phyloP scores from a whole-genome alignment of 2,113 vertebrate genomes.

The Poeciliopsis occidentalis region DNA sequence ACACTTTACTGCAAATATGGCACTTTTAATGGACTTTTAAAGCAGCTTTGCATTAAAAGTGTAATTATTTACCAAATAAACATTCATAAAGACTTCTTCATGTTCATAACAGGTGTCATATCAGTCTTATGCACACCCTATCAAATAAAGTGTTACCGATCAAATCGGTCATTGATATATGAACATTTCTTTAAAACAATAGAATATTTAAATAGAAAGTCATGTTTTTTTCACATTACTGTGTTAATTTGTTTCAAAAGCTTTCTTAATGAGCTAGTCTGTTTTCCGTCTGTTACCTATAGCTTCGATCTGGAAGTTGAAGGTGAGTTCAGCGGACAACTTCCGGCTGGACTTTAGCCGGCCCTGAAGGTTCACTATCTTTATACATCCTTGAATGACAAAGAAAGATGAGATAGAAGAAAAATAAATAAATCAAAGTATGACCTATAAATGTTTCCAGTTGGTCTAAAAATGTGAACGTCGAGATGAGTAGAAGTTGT shows the following conservation, averaged over 20 bases:
- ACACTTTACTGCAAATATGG: no score
- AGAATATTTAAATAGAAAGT: background rate
- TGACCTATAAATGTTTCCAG: background rate
- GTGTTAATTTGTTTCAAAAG: background rate
- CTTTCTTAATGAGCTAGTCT: background rate
- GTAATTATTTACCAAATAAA: no score
- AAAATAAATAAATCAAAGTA: background rate
- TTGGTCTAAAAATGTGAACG: background rate
- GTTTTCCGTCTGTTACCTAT: slow-evolving; percentile 83
- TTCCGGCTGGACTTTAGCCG: slow-evolving; percentile 96
- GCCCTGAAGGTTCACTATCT: slow-evolving; percentile 97
- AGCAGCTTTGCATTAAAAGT: no score
- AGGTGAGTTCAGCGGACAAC: slow-evolving; percentile 94
- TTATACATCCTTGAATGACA: slow-evolving; percentile 88
- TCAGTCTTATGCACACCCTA: no score
- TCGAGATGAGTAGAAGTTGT: background rate
- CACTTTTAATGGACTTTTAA: no score
- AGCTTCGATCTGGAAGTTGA: slow-evolving; percentile 97
- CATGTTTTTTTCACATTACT: background rate
- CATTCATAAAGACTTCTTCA: no score
- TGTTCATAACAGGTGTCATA: no score
- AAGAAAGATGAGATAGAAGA: background rate
- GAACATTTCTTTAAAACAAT: background rate
- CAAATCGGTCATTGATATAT: no score
- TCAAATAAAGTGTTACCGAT: no score